Percentiles rank a stretch among this genome's conserved stretches.
Conservation (phyloP, 2,113 vertebrate species). For the Perca schrenkii region DNA sequence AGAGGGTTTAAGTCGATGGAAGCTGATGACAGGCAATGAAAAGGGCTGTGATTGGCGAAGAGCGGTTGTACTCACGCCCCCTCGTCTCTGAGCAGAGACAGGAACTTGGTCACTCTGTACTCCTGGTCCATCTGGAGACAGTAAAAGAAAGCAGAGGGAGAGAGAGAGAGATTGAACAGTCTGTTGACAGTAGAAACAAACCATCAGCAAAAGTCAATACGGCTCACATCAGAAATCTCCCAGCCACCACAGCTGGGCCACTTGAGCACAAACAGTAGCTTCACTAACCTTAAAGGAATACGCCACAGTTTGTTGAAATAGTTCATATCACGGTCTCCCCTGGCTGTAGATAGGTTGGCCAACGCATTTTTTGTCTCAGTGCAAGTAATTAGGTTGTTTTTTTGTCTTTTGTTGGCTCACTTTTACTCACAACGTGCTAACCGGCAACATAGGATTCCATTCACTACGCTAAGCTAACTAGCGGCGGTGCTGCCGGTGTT, state of each 20-base stretch:
- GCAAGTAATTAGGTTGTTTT: no score
- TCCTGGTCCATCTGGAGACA: slow-evolving; percentile 92
- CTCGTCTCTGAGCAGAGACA: slow-evolving; percentile 94
- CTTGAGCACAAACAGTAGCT: background rate
- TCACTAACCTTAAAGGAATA: background rate
- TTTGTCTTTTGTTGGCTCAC: no score
- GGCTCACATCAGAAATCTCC: background rate
- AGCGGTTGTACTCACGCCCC: slow-evolving; percentile 90
- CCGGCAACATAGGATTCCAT: no score
- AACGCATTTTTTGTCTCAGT: no score
- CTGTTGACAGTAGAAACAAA: background rate
- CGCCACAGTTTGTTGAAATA: no score
- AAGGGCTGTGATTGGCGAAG: background rate
- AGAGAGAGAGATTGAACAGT: background rate
- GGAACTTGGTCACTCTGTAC: slow-evolving; percentile 95
- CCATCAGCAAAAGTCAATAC: background rate
- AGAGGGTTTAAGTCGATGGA: background rate
- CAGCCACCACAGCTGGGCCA: background rate
- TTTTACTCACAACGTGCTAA: no score
- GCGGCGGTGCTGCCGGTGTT: no score
- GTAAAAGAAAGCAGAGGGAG: background rate
- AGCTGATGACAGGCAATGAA: background rate
- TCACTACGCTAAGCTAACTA: no score
- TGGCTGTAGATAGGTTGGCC: no score
- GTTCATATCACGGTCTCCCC: no score